These are phyloP conservation scores for Sparidentex hasta DNA, from an alignment of 2,797 vertebrate genomes.

Conservation along the genomic window DNA sequence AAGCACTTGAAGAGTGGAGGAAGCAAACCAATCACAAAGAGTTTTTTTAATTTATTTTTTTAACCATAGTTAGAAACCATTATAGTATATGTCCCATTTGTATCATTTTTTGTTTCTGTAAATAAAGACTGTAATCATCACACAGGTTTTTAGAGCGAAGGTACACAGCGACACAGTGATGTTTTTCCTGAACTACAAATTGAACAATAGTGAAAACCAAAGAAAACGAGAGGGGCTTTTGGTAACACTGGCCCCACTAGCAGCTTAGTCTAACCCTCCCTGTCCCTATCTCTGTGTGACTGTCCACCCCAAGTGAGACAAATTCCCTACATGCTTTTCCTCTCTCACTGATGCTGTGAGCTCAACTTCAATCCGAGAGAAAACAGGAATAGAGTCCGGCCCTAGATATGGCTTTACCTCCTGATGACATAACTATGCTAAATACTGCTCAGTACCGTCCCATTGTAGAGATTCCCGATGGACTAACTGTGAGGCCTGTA, in stretches of 20 bases:
- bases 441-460: conserved; percentile 63
- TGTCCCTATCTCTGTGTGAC: conserved; percentile 48
- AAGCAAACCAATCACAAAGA: too few relatives aligned
- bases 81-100: too few relatives aligned
- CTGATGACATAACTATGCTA: conserved; percentile 63
- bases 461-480: conserved; percentile 59
- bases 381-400: conserved; percentile 77
- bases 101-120: too few relatives aligned
- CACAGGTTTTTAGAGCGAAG: background rate
- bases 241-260: conserved; percentile 30
- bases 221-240: conserved; percentile 17
- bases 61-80: too few relatives aligned
- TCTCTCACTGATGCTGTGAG: conserved; percentile 49
- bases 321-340: conserved; percentile 60
- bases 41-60: too few relatives aligned
- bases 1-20: too few relatives aligned
- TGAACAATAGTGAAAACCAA: conserved; percentile 28
- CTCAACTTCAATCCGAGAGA: conserved; percentile 67
- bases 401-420: conserved; percentile 69
- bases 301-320: conserved; percentile 60
- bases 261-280: conserved; percentile 48
- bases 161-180: background rate
- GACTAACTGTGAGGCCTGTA: conserved; percentile 49
- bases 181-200: conserved; percentile 23
- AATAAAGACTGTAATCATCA: conserved; percentile 1